Base-by-base conservation (phyloP, 2,888 invertebrate species). In the Drosophila leonis region DNA sequence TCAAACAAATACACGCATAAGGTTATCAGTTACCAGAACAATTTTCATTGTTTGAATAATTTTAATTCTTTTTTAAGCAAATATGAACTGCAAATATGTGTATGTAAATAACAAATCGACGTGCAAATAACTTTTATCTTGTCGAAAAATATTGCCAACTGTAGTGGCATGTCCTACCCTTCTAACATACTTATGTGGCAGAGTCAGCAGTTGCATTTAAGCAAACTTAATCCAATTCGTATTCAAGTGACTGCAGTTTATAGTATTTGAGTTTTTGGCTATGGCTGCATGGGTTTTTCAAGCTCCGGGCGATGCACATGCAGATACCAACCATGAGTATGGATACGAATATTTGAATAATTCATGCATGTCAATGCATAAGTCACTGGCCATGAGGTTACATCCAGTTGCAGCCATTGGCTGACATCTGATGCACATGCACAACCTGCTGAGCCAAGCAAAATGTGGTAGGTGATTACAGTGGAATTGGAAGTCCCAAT, bases 361-460 rank as follows among this genome's bases (percentile, higher is more conserved):
- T 86, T 90, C 86, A 90, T 88, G 90, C 83, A 76, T 80, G 74
- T 48, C 70, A 78, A 84, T 86, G 88, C 90, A 88, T 80, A 86
- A 86, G 88, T 86, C 90, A 80, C 68, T 70, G 80, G 46, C 48
- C 65, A 65, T 62, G 72, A 35, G 59, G 31, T 15, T 42, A 33
- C 7, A 56, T 27, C 33, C 65, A 69, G 41, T 67, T 44, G 57
- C 55, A 56, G 60, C 54, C 37, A 60, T 42, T 59, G 51, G 41
- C 31, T 65, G 64, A 44, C 64, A 70, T 75, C 60, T 76, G 35
- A 68, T 74, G 61, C 62, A 64, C 57, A 55, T 54, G 39, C 54
- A 39, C 39, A 67, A 80, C 61, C 48, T 78, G 80, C 77, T 80
- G 78, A 72, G 81, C 46, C 46, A 55, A 73, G 69, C 64, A 15